phyloP scores from a whole-genome alignment of 1,140 invertebrate genomes.

The Papilio polytes region DNA sequence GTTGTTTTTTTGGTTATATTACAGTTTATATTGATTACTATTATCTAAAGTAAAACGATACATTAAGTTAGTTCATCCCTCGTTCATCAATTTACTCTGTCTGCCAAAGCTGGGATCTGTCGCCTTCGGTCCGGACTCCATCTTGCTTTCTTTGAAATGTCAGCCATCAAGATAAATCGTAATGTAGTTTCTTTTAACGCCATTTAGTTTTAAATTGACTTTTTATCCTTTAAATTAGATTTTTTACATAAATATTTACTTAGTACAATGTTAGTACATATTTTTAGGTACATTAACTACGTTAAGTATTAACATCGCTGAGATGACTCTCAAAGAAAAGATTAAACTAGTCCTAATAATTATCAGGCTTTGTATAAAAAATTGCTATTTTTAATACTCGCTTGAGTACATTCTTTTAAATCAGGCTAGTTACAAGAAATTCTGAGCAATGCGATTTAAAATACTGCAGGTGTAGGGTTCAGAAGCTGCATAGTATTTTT shows the following conservation, averaged over 20 bases:
- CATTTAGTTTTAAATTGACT: neutral
- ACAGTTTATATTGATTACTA: neutral
- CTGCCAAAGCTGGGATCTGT: slow-evolving; percentile 11
- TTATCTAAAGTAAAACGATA: slow-evolving; percentile 3
- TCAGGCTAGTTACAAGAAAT: neutral
- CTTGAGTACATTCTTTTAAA: neutral
- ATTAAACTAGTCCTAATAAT: neutral
- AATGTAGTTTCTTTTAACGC: slow-evolving; percentile 10
- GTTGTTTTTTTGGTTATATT: neutral
- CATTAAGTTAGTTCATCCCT: slow-evolving; percentile 16
- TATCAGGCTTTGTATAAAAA: neutral
- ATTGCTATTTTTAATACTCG: neutral
- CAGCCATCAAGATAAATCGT: slow-evolving; percentile 13
- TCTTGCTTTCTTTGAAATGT: slow-evolving; percentile 9
- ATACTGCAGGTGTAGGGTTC: neutral
- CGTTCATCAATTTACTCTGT: slow-evolving; percentile 29
- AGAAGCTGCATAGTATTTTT: neutral
- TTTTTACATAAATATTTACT: no score
- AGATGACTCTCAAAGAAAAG: neutral
- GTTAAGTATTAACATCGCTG: no score
- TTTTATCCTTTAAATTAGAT: neutral
- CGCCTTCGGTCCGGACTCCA: slow-evolving; percentile 4
- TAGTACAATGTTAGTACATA: no score
- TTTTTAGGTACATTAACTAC: no score
- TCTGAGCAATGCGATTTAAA: neutral